Evolutionary conservation across 2,888 invertebrate genomes (phyloP).

Genomic region (Tigriopus californicus): DNA sequence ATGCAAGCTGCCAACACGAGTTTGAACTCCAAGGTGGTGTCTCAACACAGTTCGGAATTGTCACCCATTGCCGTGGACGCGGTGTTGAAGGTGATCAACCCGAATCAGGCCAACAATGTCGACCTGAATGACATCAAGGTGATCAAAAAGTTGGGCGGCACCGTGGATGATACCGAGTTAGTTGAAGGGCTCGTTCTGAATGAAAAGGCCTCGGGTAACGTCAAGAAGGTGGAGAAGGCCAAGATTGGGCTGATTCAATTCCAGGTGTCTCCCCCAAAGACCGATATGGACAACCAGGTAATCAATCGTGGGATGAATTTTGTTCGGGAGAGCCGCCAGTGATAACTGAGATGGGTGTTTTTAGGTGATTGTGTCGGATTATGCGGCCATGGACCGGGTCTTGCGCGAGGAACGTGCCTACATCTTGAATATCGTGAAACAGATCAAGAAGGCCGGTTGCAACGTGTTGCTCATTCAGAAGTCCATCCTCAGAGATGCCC

Average conservation of each 20-base stretch:
- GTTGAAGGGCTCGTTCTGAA: slow-evolving; percentile 89
- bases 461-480: slow-evolving; percentile 85
- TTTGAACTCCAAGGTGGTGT: slow-evolving; percentile 89
- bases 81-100: slow-evolving; percentile 63
- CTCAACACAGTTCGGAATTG: slow-evolving; percentile 82
- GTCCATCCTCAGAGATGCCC: slow-evolving; percentile 70
- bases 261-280: slow-evolving; percentile 98
- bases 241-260: slow-evolving; percentile 98
- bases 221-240: slow-evolving; percentile 77
- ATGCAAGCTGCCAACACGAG: slow-evolving; percentile 92
- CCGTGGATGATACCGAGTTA: slow-evolving; percentile 89
- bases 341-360: slow-evolving; percentile 24
- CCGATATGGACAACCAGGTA: slow-evolving; percentile 44
- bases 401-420: slow-evolving; percentile 92
- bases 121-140: slow-evolving; percentile 90
- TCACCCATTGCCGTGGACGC: slow-evolving; percentile 96
- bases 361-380: slow-evolving; percentile 64
- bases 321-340: neutral
- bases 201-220: slow-evolving; percentile 60
- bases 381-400: slow-evolving; percentile 98
- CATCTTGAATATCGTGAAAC: slow-evolving; percentile 93
- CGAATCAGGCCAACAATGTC: slow-evolving; percentile 51
- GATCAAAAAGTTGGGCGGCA: slow-evolving; percentile 88
- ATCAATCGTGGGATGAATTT: too few species aligned
- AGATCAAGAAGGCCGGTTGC: slow-evolving; percentile 95